phyloP scores from a whole-genome alignment of 2,797 vertebrate species.

The Notamacropus eugenii region DNA sequence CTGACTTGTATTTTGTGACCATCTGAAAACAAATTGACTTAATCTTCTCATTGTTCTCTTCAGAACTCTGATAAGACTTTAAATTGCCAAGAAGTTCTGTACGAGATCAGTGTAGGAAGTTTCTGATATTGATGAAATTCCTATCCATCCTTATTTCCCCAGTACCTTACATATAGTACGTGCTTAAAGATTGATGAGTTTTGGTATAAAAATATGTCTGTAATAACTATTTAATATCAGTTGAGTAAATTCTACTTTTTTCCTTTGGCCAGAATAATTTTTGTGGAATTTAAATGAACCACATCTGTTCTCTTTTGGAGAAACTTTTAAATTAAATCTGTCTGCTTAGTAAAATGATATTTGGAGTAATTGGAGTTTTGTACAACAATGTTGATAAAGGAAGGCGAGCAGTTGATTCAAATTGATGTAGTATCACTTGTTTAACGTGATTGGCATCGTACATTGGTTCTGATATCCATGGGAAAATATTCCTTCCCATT shows the following conservation, averaged over 20 bases:
- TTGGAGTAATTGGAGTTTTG: slow-evolving; percentile 13
- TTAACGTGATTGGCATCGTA: neutral
- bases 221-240: neutral
- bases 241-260: neutral
- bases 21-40: neutral
- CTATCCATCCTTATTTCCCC: neutral
- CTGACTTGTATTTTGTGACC: neutral
- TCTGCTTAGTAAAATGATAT: neutral
- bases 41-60: neutral
- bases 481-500: neutral
- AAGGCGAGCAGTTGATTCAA: neutral
- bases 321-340: neutral
- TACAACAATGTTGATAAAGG: neutral
- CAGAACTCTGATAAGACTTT: neutral
- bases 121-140: neutral
- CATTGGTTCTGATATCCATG: neutral
- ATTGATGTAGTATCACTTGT: slow-evolving; percentile 2
- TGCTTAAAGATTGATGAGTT: neutral
- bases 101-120: neutral
- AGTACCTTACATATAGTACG: neutral
- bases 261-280: slow-evolving; percentile 11
- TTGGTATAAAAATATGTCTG: neutral
- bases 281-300: slow-evolving; percentile 28
- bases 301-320: neutral
- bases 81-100: neutral